These are phyloP conservation scores for Rhynchomys soricoides DNA, from an alignment of 2,113 vertebrate species.

Conservation along the genomic window DNA sequence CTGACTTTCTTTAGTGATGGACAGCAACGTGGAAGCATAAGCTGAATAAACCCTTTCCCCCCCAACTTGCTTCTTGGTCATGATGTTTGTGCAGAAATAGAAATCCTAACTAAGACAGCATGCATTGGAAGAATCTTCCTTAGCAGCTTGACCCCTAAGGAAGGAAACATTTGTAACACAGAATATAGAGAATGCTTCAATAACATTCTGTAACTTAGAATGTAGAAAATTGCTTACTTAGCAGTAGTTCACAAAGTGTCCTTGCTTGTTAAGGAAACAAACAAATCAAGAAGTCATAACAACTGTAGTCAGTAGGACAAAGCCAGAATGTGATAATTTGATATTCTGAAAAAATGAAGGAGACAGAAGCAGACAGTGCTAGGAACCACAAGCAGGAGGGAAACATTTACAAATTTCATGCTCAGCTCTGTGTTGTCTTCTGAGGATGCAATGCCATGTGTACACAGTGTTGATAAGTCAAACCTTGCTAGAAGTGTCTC, in stretches of 20 bases:
- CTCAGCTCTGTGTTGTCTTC: neutral
- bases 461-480: neutral
- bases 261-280: neutral
- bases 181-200: neutral
- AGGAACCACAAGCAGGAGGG: neutral
- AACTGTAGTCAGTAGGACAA: neutral
- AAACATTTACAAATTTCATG: neutral
- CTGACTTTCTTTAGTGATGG: no score
- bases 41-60: no score
- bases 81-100: no score
- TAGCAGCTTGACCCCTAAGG: neutral
- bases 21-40: no score
- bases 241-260: neutral
- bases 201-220: neutral
- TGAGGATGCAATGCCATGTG: neutral
- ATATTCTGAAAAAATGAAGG: neutral
- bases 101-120: no score
- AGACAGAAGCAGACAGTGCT: neutral
- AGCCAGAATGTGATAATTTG: neutral
- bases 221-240: neutral
- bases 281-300: neutral
- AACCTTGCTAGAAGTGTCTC: neutral
- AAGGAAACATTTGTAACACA: neutral
- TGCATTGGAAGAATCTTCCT: neutral
- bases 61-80: no score